A percentile compares a stretch with the other conserved stretches of the same genome.
These are phyloP conservation scores for Falco cherrug DNA, from an alignment of 2,797 vertebrate genomes.

Conservation along the genomic window DNA sequence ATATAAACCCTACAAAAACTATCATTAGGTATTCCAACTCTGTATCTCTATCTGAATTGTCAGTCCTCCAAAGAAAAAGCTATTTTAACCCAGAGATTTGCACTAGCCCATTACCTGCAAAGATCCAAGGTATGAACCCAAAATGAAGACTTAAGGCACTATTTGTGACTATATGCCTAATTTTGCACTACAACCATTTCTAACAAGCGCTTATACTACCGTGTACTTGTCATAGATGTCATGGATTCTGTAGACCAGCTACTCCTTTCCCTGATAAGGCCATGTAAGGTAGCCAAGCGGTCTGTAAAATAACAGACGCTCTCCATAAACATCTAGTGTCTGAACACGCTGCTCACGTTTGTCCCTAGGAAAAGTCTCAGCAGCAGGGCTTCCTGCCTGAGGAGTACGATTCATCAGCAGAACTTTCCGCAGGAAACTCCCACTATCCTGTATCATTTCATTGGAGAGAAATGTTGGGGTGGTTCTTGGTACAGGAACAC, in stretches of 20 bases:
- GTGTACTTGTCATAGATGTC: neutral
- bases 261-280: neutral
- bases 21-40: neutral
- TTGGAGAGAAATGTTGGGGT: neutral
- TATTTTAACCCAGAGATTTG: neutral
- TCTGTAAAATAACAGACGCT: neutral
- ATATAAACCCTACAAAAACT: neutral
- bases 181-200: neutral
- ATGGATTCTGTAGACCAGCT: neutral
- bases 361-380: neutral
- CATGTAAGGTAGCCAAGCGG: neutral
- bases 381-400: neutral
- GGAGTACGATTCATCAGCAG: neutral
- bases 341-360: neutral
- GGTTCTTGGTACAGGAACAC: neutral
- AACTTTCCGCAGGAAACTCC: neutral
- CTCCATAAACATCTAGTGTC: neutral
- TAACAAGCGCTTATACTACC: neutral
- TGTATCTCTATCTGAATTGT: neutral
- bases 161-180: neutral
- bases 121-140: neutral
- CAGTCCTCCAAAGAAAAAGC: neutral
- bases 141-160: neutral
- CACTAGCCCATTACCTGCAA: neutral
- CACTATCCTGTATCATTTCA: neutral